Base-by-base conservation (phyloP, 1,140 invertebrate species). In the Chelonus insularis region DNA sequence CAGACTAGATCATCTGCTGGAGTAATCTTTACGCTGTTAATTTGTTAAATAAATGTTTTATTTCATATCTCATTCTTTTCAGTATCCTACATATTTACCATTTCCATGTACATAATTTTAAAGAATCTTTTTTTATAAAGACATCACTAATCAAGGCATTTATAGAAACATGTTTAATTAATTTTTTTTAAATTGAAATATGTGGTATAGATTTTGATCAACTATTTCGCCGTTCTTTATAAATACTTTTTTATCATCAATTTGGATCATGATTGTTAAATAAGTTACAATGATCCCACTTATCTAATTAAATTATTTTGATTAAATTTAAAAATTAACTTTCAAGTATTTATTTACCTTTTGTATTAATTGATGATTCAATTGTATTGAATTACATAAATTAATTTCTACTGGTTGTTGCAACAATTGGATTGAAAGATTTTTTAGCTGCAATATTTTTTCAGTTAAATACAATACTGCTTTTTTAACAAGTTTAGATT, bases 1-100 rank as follows among this genome's bases (percentile, higher is more conserved):
- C 57, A 60, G 61, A 60, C 36, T 63, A 60, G 57, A 59, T 51
- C 36, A 63, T 47, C 57, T 39, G 48, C 37, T 62, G 47, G 58
- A 59, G 37, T 63, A 61, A 51, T 61, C 63, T 63, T 57, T 66
- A 60, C 55, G 60, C 61, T 68, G 67, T 68, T 68, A 56, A 68
- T 68, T 68, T 68, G 59, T 68, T 66, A 62, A 65, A 68, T 68
- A 68, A 68, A 68, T 68, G 64, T 61, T 65, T 68, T 63, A 66
- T 66, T 66, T 65, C 64, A 58, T 62, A 62, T 25, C n/a, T 23
- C 23, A 48, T n/a, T 23, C 11, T 25, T 36, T 36, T 43, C 16
- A 9, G 16, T 16, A 43, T 43, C 16, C 41, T 18, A 16, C 14
- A 7, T 43, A 5, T 18, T 43, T 16, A 43, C 16, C 16, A 43